These are phyloP conservation scores for Spinus olivaceus DNA, from an alignment of 2,797 vertebrate genomes.

Conservation along the genomic window DNA sequence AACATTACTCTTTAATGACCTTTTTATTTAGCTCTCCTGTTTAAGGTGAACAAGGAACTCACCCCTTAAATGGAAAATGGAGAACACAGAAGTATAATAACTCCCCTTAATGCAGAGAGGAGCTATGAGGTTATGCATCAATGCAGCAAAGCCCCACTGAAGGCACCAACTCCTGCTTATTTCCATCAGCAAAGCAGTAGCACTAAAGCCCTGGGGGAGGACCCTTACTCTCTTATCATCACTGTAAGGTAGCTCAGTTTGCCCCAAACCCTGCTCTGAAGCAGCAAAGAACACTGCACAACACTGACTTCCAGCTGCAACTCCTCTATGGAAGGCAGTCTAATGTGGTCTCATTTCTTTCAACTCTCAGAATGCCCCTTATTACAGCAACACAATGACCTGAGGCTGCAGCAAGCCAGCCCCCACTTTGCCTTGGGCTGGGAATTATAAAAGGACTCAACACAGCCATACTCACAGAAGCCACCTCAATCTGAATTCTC, in stretches of 20 bases:
- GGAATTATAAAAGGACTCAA: not conserved
- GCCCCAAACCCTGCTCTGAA: not conserved
- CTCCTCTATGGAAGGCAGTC: not conserved
- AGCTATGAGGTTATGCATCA: not conserved
- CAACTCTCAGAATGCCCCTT: not conserved
- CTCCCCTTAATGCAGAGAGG: not conserved
- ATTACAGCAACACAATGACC: accelerated
- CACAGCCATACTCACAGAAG: not conserved
- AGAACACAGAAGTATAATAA: not conserved
- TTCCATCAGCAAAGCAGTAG: not conserved
- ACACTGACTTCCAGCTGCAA: not conserved
- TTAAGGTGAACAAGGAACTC: not conserved
- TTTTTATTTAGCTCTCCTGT: not conserved
- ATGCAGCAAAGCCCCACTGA: not conserved
- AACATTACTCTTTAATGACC: not conserved
- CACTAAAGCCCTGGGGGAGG: not conserved
- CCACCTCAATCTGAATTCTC: not conserved
- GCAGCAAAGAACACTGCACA: not conserved
- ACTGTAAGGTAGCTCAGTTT: not conserved
- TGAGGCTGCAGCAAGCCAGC: not conserved
- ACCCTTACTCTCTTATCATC: not conserved
- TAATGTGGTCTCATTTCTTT: not conserved
- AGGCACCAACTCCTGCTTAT: not conserved
- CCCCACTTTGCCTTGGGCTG: not conserved
- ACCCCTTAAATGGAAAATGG: not conserved